Base-by-base conservation (phyloP, 2,888 invertebrate species). In the Stenoptilia bipunctidactyla region DNA sequence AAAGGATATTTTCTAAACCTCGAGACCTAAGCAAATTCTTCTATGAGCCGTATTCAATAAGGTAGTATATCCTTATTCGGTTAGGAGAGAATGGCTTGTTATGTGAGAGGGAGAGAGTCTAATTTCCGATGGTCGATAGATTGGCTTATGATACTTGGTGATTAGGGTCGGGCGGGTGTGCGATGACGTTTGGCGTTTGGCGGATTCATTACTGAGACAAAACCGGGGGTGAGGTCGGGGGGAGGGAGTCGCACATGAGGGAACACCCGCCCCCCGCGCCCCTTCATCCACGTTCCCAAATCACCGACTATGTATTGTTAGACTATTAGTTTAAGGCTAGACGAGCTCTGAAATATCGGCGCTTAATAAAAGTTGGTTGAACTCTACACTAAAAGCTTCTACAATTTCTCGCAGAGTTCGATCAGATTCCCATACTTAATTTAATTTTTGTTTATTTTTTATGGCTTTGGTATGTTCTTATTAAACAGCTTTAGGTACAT, bases 121-220 rank as follows among this genome's bases (percentile, higher is more conserved):
- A 61, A 45, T 62, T 66, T 74, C 55, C 54, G 52, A 56, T 59
- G 55, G 57, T 52, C 56, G 51, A 55, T 58, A 52, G 47, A 58
- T 61, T 50, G 61, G 57, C 53, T 54, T 72, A 66, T 70, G 77
- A 72, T 69, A 63, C 66, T 58, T 66, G 68, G 60, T 58, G 62
- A 63, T 52, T 43, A 45, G 49, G 51, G 53, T 51, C 49, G 57
- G 61, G 74, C 68, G 73, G 56, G 66, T 74, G 75, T 74, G 76
- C 79, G 63, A 61, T 74, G 75, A 70, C 66, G 72, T 69, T 70
- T 74, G 69, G 64, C 70, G 75, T 80, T 77, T 79, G 76, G 68
- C 66, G 77, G 82, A 77, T 82, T 82, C 79, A 82, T 83, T 79
- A 76, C 77, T 66, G 75, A 80, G 75, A 80, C 80, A 82, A 79